These are phyloP conservation scores for Leptoteleia sp. DNA, from an alignment of 1,140 invertebrate genomes.

Conservation along the genomic window DNA sequence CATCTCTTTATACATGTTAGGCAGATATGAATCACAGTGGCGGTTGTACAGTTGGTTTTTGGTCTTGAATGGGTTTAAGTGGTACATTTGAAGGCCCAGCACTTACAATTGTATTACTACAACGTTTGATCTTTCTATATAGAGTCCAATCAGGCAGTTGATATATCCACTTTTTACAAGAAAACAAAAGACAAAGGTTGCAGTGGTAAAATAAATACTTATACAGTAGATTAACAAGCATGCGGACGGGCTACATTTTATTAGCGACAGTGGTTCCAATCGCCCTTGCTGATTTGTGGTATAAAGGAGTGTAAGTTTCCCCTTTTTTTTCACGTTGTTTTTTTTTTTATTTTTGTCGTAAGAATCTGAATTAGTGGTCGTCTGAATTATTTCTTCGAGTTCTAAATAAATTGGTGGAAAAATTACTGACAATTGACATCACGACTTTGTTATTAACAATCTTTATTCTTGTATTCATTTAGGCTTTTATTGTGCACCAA, in stretches of 20 bases:
- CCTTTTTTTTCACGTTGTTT: conserved; percentile 31
- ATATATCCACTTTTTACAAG: conserved; percentile 44
- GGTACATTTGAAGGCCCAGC: not conserved
- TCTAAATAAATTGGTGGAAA: too few species aligned
- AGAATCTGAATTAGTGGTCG: too few species aligned
- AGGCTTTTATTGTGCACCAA: too few species aligned
- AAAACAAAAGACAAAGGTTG: conserved; percentile 51
- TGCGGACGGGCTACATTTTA: conserved; percentile 72
- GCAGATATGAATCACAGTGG: conserved; percentile 15
- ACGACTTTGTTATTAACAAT: too few species aligned
- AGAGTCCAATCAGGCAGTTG: conserved; percentile 54
- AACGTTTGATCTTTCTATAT: conserved; percentile 45
- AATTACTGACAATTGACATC: too few species aligned
- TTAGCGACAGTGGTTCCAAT: conserved; percentile 73
- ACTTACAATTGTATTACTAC: conserved; percentile 6
- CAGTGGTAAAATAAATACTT: conserved; percentile 49
- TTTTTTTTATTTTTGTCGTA: too few species aligned
- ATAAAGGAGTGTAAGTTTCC: conserved; percentile 78
- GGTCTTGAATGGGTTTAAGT: conserved; percentile 5
- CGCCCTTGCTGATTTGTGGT: conserved; percentile 76
- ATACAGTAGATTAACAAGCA: conserved; percentile 73
- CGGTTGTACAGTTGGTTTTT: conserved; percentile 8
- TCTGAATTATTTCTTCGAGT: too few species aligned
- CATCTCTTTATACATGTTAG: conserved; percentile 35
- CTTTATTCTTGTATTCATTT: too few species aligned